These are phyloP conservation scores for Ceyx margarethae DNA, from an alignment of 2,113 vertebrate species.

Conservation along the genomic window DNA sequence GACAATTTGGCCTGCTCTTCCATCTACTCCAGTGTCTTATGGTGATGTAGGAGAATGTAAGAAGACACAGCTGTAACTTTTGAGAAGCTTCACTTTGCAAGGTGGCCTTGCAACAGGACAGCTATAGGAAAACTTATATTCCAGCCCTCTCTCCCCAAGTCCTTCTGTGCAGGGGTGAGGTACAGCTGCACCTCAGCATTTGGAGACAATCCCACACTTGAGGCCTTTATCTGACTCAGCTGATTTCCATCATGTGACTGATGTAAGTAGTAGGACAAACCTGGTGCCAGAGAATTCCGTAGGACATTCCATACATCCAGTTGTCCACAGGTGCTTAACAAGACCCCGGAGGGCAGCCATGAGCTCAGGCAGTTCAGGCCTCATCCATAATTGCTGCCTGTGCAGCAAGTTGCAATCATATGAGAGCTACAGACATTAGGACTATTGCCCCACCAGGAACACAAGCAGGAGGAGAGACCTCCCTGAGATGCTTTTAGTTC, in stretches of 20 bases:
- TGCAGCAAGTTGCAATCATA: not conserved
- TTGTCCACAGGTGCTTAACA: not conserved
- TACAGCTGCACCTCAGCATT: not conserved
- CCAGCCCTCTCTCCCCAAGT: not conserved
- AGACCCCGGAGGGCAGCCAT: not conserved
- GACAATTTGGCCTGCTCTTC: not conserved
- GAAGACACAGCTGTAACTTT: not conserved
- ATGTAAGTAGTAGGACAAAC: not conserved
- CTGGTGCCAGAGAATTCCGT: not conserved
- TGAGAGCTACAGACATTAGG: not conserved
- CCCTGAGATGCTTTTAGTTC: not conserved
- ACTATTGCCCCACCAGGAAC: not conserved
- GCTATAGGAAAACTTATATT: not conserved
- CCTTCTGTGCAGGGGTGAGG: not conserved
- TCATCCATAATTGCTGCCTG: not conserved
- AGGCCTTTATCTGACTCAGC: not conserved
- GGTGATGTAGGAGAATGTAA: not conserved
- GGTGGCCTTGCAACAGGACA: not conserved
- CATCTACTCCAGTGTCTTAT: not conserved
- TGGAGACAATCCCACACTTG: not conserved
- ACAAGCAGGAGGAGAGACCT: not conserved
- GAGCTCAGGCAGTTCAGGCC: not conserved
- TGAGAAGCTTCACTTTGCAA: not conserved
- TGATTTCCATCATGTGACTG: not conserved
- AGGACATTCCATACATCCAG: not conserved